These are phyloP conservation scores for Thymelicus sylvestris DNA, from an alignment of 2,888 invertebrate species.

Conservation along the genomic window DNA sequence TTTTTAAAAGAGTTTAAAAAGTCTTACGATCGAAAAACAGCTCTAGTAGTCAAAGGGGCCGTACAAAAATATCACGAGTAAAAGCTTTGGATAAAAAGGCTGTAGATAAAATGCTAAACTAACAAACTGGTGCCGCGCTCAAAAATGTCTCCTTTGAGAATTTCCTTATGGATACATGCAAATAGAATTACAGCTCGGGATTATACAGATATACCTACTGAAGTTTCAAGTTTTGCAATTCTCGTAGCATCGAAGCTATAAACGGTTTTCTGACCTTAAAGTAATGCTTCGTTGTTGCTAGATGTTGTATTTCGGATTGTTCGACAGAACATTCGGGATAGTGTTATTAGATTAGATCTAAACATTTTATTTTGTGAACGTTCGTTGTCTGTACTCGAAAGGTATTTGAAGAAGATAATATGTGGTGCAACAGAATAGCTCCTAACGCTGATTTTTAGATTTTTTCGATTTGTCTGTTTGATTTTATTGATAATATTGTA, in stretches of 20 bases:
- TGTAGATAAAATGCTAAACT: conserved; percentile 29
- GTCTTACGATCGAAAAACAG: not conserved
- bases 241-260: not conserved
- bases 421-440: no score
- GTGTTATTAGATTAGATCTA: no score
- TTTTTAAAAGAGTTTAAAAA: not conserved
- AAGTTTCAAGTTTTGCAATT: conserved; percentile 24
- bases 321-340: no score
- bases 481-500: no score
- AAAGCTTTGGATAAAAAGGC: conserved; percentile 20
- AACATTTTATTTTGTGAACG: no score
- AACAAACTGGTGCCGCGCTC: conserved; percentile 25
- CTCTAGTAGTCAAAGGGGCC: not conserved
- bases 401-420: no score
- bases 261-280: conserved; percentile 21
- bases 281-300: conserved; percentile 1
- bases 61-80: conserved; percentile 7
- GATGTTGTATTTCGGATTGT: no score
- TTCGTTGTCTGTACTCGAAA: no score
- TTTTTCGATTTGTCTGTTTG: no score
- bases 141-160: conserved; percentile 29
- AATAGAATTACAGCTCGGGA: conserved; percentile 33
- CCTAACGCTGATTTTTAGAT: no score
- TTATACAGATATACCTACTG: conserved; percentile 9
- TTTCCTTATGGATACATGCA: conserved; percentile 33